phyloP scores from a whole-genome alignment of 2,113 vertebrate genomes.

The Pedionomus torquatus region DNA sequence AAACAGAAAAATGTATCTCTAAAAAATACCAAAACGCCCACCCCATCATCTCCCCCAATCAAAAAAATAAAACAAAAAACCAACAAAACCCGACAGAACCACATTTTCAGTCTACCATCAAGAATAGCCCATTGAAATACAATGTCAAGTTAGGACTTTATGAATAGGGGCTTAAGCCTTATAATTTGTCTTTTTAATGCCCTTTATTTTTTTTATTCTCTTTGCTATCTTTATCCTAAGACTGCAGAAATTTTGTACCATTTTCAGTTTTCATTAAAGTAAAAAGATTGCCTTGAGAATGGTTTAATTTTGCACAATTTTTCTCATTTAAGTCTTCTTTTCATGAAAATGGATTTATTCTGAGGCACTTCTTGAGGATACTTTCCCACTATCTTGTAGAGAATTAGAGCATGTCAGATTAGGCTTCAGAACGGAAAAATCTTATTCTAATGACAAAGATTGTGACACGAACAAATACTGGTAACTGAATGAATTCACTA shows the following conservation, averaged over 20 bases:
- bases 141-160: not conserved
- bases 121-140: not conserved
- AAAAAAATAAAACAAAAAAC: not conserved
- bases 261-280: conserved; percentile 7
- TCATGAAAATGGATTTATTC: not conserved
- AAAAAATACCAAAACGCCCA: not conserved
- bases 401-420: not conserved
- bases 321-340: not conserved
- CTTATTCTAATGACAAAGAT: not conserved
- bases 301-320: not conserved
- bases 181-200: not conserved
- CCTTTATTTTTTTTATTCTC: not conserved
- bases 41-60: accelerated
- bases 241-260: not conserved
- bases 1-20: not conserved
- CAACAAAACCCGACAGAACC: not conserved
- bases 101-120: not conserved
- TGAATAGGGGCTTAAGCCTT: not conserved
- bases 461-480: not conserved
- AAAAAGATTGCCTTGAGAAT: not conserved
- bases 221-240: not conserved
- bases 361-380: not conserved
- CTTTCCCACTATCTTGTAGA: not conserved
- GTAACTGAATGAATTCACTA: not conserved
- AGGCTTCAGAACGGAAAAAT: conserved; percentile 9